phyloP scores from a whole-genome alignment of 30 jellyfish, hydroid and myxozoan species.

The Aurelia aurita complex sp. Pacific region DNA sequence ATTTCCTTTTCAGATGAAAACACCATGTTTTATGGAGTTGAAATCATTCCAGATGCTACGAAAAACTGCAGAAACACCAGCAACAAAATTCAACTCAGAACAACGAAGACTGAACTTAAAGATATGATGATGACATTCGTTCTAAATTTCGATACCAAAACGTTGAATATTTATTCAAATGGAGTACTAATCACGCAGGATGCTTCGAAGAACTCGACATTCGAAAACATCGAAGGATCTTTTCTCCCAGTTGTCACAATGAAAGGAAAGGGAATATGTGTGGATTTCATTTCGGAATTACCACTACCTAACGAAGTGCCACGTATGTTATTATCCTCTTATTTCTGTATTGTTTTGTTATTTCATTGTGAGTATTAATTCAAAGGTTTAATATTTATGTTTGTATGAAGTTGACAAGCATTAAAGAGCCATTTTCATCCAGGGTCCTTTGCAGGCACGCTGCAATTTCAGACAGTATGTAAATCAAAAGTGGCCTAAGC shows the following conservation, averaged over 20 bases:
- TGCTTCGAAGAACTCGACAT: constrained; percentile 6
- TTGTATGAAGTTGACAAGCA: too few relatives aligned
- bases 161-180: constrained; percentile 31
- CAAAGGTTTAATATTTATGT: too few relatives aligned
- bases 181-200: constrained; percentile 24
- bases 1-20: neutral
- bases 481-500: too few relatives aligned
- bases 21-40: neutral
- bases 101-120: constrained; percentile 15
- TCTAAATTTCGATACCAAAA: constrained; percentile 14
- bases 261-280: constrained; percentile 15
- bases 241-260: constrained; percentile 37
- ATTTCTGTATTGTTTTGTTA: neutral
- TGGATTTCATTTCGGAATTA: constrained; percentile 31
- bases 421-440: too few relatives aligned
- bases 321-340: neutral
- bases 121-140: constrained; percentile 45
- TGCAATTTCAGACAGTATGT: too few relatives aligned
- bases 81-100: neutral
- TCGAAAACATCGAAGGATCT: constrained; percentile 16
- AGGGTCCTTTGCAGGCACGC: too few relatives aligned
- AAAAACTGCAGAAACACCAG: neutral
- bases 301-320: constrained; percentile 38
- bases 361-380: too few relatives aligned
- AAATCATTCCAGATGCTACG: neutral